phyloP scores from a whole-genome alignment of 2,888 invertebrate genomes.

The Hesperia comma region DNA sequence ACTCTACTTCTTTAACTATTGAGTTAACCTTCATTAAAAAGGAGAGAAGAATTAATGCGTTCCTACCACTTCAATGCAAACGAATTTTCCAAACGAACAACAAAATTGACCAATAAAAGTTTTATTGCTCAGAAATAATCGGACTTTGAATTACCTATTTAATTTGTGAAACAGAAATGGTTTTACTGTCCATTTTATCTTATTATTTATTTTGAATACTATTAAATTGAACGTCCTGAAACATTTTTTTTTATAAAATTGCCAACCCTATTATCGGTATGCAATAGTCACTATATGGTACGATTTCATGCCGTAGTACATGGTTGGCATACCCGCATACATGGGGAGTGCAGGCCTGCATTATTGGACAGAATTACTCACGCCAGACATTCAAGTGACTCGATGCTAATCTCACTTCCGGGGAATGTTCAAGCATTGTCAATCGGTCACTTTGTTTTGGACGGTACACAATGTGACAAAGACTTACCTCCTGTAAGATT shows the following conservation, averaged over 20 bases:
- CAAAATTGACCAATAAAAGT: no score
- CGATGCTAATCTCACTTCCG: conserved; percentile 36
- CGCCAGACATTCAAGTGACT: conserved; percentile 48
- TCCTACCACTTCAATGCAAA: no score
- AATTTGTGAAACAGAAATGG: no score
- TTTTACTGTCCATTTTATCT: no score
- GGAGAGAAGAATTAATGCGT: no score
- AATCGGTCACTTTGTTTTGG: conserved; percentile 24
- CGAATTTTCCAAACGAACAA: no score
- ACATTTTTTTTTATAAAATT: neutral
- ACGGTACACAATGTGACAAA: neutral
- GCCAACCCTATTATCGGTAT: conserved; percentile 44
- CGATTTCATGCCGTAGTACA: conserved; percentile 74
- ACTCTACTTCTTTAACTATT: no score
- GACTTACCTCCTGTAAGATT: neutral
- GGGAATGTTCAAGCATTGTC: conserved; percentile 40
- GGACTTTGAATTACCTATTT: no score
- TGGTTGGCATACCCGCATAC: conserved; percentile 68
- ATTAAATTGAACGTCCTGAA: no score
- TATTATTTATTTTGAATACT: no score
- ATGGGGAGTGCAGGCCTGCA: conserved; percentile 57
- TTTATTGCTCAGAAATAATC: no score
- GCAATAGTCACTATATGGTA: conserved; percentile 48
- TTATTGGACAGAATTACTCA: conserved; percentile 73
- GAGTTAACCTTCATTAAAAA: no score